These are phyloP conservation scores for Theretra japonica DNA, from an alignment of 2,888 invertebrate genomes.

Conservation along the genomic window DNA sequence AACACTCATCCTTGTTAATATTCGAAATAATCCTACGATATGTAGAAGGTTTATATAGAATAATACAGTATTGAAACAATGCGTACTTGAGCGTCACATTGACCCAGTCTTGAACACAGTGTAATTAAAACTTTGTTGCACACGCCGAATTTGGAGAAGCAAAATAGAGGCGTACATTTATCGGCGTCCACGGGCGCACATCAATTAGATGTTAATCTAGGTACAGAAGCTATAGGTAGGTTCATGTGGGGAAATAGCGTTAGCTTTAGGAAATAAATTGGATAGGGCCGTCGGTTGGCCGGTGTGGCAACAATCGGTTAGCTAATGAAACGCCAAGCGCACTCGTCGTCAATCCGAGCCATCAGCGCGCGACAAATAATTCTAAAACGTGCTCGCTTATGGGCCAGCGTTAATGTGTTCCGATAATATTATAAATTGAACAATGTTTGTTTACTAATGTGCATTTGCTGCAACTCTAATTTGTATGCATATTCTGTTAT, in stretches of 20 bases:
- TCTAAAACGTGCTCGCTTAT: conserved; percentile 19
- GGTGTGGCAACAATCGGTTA: conserved; percentile 51
- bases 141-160: conserved; percentile 9
- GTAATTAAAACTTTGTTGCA: conserved; percentile 18
- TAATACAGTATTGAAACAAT: too few species aligned
- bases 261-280: conserved; percentile 37
- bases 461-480: conserved; percentile 31
- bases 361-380: conserved; percentile 30
- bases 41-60: too few species aligned
- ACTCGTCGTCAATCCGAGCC: conserved; percentile 41
- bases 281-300: conserved; percentile 44
- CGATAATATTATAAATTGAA: conserved; percentile 36
- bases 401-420: conserved; percentile 12
- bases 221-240: conserved; percentile 29
- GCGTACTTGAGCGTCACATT: neutral
- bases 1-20: too few species aligned
- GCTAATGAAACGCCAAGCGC: conserved; percentile 55
- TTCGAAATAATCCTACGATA: too few species aligned
- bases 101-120: conserved; percentile 7
- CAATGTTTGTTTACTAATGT: conserved; percentile 36
- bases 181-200: conserved; percentile 18
- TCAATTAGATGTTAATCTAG: conserved; percentile 28
- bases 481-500: conserved; percentile 6
- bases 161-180: conserved; percentile 15
- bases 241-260: conserved; percentile 30